Evolutionary conservation across 2,797 vertebrate genomes (phyloP).

Genomic region (Spinus olivaceus): DNA sequence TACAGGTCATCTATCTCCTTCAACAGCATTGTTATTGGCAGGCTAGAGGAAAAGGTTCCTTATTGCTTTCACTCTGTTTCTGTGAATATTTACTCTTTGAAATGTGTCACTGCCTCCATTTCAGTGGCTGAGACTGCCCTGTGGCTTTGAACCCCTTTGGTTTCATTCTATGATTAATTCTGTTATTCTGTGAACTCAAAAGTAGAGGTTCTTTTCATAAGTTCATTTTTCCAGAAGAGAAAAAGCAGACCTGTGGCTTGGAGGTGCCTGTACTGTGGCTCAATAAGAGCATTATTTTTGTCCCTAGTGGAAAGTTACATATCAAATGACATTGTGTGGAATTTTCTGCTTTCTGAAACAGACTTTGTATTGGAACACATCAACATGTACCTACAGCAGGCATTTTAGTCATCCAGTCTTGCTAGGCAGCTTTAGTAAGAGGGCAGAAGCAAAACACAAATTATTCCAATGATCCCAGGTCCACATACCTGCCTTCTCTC

Average conservation of each 20-base stretch:
- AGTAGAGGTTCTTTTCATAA: neutral
- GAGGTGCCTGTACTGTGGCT: neutral
- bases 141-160: neutral
- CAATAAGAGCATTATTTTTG: neutral
- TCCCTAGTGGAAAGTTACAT: neutral
- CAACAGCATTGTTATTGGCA: neutral
- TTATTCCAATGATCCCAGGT: neutral
- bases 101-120: neutral
- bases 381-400: neutral
- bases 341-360: neutral
- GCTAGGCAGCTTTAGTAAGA: neutral
- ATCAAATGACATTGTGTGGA: neutral
- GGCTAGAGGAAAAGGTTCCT: neutral
- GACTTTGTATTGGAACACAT: neutral
- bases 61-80: neutral
- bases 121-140: neutral
- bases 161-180: neutral
- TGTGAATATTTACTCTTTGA: neutral
- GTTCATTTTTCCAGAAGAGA: neutral
- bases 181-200: neutral
- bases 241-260: neutral
- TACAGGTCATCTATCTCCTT: neutral
- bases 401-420: neutral
- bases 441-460: neutral
- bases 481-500: neutral